Percentiles rank a stretch among this genome's conserved stretches.
phyloP scores from a whole-genome alignment of 30 jellyfish, hydroid and myxozoan genomes.

The Hydractinia symbiolongicarpus region DNA sequence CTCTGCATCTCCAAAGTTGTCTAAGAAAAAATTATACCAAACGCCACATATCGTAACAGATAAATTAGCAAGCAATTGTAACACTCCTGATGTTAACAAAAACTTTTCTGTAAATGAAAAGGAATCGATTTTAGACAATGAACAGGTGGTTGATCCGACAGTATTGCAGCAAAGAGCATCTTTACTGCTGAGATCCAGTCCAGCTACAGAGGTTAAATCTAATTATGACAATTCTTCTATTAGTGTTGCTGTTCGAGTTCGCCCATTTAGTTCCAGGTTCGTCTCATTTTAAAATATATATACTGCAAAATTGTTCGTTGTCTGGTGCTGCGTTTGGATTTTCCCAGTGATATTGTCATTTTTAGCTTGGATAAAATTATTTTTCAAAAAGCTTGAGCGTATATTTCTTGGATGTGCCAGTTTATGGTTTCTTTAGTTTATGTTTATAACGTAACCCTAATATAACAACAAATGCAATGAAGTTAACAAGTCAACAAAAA shows the following conservation, averaged over 20 bases:
- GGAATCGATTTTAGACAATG: not conserved
- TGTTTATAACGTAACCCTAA: too few species aligned
- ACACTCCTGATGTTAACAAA: not conserved
- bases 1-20: conserved; percentile 10
- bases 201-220: not conserved
- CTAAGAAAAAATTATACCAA: not conserved
- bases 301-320: not conserved
- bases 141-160: not conserved
- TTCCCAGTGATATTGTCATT: too few species aligned
- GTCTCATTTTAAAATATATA: too few species aligned
- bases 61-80: too few species aligned
- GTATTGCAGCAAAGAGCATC: not conserved
- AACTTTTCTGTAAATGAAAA: not conserved
- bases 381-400: too few species aligned
- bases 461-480: too few species aligned
- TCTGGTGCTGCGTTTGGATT: not conserved
- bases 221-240: conserved; percentile 48
- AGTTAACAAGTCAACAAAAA: too few species aligned
- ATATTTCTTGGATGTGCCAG: too few species aligned
- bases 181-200: not conserved
- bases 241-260: conserved; percentile 86
- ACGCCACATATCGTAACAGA: not conserved
- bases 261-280: conserved; percentile 83
- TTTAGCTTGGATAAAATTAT: too few species aligned
- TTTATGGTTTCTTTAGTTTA: too few species aligned